Base-by-base conservation (phyloP, 2,797 vertebrate genomes). In the Coreius guichenoti region DNA sequence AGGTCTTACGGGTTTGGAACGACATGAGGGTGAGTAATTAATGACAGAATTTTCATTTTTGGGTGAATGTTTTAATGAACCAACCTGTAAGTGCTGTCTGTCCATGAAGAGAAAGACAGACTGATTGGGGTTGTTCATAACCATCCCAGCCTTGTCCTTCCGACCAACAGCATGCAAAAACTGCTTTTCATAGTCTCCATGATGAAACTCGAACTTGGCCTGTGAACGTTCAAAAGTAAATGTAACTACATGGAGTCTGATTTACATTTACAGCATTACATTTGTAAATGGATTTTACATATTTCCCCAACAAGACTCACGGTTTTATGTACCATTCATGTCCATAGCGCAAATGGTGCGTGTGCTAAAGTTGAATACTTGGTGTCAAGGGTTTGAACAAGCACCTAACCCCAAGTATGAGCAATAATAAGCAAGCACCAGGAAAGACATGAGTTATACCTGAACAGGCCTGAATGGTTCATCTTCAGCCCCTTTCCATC, bases 141-240 rank as follows among this genome's bases (percentile, higher is more conserved):
- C 98, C 96, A 98, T 97, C 95, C 98, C 98, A 96, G 98, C 98
- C 96, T 99, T 99, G 95, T 99, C 98, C 94, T 98, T 99, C 91
- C 97, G 97, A 95, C 98, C 96, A 95, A 98, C 95, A 94, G 98
- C 98, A 84, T 99, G 98, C 96, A 99, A 94, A 96, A 98, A 98
- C 96, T 99, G 98, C 94, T 99, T 99, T 95, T 99, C 98, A 68
- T 99, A 99, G 96, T 99, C 98, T 95, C 97, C 96, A 1, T 99
- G 98, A 96, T 99, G 97, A 97, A 99, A 99, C 92, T 99, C 98
- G 96, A 99, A 99, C 95, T 98, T 99, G 95, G 97, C 98, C 98
- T 99, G 86, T 45, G 33, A 86, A 87, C 8, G 13, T 33, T 51
- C 29, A 87, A 7, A 90, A 49, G 76, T 4, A 88, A 67, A 21